These are phyloP conservation scores for Siderastrea radians DNA, from an alignment of 92 coral and sea anemone genomes.

Conservation along the genomic window DNA sequence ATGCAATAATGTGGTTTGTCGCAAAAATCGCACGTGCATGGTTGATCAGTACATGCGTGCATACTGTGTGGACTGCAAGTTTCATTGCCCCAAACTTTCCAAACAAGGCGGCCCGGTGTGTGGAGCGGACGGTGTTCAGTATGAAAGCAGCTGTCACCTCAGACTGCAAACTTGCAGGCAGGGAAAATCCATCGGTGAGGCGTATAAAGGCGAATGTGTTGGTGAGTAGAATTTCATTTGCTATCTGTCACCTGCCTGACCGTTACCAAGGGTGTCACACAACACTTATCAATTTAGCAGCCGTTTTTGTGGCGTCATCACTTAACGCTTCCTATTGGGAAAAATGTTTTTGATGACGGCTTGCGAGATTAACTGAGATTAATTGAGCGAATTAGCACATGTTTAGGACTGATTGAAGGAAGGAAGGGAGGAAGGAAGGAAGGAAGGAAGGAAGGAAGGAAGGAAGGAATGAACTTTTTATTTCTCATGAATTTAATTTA, in stretches of 20 bases:
- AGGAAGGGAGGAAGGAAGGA: no score
- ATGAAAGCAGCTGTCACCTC: slow-evolving; percentile 18
- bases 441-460: no score
- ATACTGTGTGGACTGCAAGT: slow-evolving; percentile 2
- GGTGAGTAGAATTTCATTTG: neutral
- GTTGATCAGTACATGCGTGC: slow-evolving; percentile 25
- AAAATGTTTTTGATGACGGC: no score
- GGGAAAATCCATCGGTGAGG: slow-evolving; percentile 40
- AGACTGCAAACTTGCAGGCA: slow-evolving; percentile 25
- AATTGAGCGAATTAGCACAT: no score
- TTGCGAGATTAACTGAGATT: no score
- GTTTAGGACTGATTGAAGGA: no score
- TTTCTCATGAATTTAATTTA: no score
- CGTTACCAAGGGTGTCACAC: neutral
- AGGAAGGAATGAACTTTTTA: no score
- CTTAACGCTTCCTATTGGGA: no score
- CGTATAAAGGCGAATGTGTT: slow-evolving; percentile 22
- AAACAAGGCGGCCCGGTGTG: slow-evolving; percentile 5
- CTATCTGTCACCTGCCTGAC: neutral
- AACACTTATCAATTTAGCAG: neutral
- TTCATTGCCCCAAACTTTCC: neutral
- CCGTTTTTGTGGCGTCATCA: no score
- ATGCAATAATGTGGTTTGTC: slow-evolving; percentile 31
- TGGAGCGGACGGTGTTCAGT: slow-evolving; percentile 29
- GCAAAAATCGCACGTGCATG: slow-evolving; percentile 35